Evolutionary conservation across 2,888 invertebrate species (phyloP), one percentile per base, ranked within the genome.

Genomic region (Tanypteryx hageni): DNA sequence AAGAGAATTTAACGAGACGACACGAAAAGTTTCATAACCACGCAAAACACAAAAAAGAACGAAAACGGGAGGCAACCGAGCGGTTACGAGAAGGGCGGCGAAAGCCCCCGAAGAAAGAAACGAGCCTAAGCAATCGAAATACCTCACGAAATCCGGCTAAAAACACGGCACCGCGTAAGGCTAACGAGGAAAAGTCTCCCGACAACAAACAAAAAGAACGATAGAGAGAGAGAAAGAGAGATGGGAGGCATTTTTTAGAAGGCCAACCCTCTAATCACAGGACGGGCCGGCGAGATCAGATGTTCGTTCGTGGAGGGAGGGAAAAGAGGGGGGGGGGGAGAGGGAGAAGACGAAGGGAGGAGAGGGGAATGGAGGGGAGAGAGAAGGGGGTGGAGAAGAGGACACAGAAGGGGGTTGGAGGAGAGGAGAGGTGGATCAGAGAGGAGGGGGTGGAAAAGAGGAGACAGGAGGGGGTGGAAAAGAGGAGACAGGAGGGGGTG

Each of bases 241-340:
- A 44, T 44, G 82, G 22, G 61, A 61, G 31, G 64, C 89, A 64
- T 44, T 89, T 89, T 89, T 68, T 68, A 68, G 22, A 64, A 68
- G 89, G 44, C 64, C 61, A 64, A 61, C 44, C 89, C 89, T 89
- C 89, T 89, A 89, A 89, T 89, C 89, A 89, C 89, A 16, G 68
- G 10, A 31, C 27, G 58, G 64, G 31, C 64, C 89, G 89, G 64
- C 89, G 89, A 89, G 89, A 89, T 89, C 89, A 64, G n/a, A 64
- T 44, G 89, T 31, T 89, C 16, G 76, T 76, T 11, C 44, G 44
- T 44, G 5, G 57, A 18, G 83, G n/a, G 56, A 18, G 11, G 83
- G 56, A 57, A 18, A n/a, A 4, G 56, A 11, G 11, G 83, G 18
- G 83, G 13, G 64, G 7, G 64, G 64, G 0, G 76, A 4, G 76